Evolutionary conservation across 2,888 invertebrate species (phyloP), one percentile per base, ranked within the genome.

Genomic region (Folsomia candida): DNA sequence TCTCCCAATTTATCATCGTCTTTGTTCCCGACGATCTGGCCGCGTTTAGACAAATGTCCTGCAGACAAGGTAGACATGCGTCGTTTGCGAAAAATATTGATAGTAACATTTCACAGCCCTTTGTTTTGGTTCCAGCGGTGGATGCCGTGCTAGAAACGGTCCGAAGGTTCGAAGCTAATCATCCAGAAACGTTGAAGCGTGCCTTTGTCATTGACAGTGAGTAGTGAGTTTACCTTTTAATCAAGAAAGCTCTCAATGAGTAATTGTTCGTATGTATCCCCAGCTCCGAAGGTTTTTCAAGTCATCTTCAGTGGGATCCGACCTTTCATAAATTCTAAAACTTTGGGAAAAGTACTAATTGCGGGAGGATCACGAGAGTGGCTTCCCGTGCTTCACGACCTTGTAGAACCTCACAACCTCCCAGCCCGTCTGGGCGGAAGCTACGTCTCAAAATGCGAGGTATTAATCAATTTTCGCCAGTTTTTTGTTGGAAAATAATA

Each of bases 201-300:
- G 75, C 71, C 2, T 76, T 72, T 70, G 65, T 77, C 29, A 57
- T 74, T 27, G 73, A 76, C 57, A 70, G 73, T 76, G 68, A 24
- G 63, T 28, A 70, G 73, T 76, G 68, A 24, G 63, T 28, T 47
- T 14, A 37, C 37, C 27, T 1, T 27, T 18, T 25, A 24, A 29
- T 1, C 51, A 61, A 37, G 14, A 37, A n/a, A n/a, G 14, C 37
- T 9, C 14, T 37, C 14, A 4, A 37, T 37, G 37, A 37, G 14
- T 37, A 37, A 65, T 25, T 51, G 58, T 37, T 37, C 4, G 4
- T 57, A 14, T 26, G 26, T n/a, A n/a, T n/a, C n/a, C n/a, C n/a
- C 51, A 76, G 78, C 78, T 58, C 78, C 78, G 11, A 68, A 67
- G 54, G 70, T 76, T 3, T 78, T 78, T 54, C 70, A 74, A 22